Conservation (phyloP, 1,140 invertebrate species). For the Thaumetopoea pityocampa region DNA sequence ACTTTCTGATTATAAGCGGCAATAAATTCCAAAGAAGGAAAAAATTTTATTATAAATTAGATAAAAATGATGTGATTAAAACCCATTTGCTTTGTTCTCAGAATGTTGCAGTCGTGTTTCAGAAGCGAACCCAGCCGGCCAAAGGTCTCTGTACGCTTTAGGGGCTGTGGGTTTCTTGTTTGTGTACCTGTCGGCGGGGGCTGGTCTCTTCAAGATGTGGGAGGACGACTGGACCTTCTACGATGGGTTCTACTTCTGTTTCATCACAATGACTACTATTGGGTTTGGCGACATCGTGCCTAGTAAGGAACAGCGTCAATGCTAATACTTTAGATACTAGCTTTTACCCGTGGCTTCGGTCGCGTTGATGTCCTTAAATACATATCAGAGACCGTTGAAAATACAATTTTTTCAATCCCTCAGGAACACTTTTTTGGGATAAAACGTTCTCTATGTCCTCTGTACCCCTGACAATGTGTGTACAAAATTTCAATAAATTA, state of each 20-base stretch:
- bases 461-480: too few relatives aligned
- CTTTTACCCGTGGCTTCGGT: too few relatives aligned
- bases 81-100: slow-evolving; percentile 29
- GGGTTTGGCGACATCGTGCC: slow-evolving; percentile 95
- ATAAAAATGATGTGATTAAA: background rate
- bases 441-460: too few relatives aligned
- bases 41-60: too few relatives aligned
- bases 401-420: too few relatives aligned
- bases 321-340: too few relatives aligned
- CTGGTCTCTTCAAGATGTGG: slow-evolving; percentile 85
- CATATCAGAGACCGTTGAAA: too few relatives aligned
- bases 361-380: too few relatives aligned
- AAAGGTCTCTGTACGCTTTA: slow-evolving; percentile 80
- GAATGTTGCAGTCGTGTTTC: slow-evolving; percentile 60
- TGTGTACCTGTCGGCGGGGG: slow-evolving; percentile 86
- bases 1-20: too few relatives aligned
- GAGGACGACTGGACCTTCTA: slow-evolving; percentile 94
- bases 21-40: too few relatives aligned
- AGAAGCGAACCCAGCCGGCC: slow-evolving; percentile 62
- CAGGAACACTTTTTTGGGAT: too few relatives aligned
- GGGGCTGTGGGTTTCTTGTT: slow-evolving; percentile 84
- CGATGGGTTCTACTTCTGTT: slow-evolving; percentile 95
- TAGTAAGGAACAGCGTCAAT: slow-evolving; percentile 85
- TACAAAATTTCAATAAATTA: too few relatives aligned
- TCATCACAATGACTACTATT: slow-evolving; percentile 96